A percentile compares a stretch with the other conserved stretches of the same genome.
These are phyloP conservation scores for Lipophrys pholis DNA, from an alignment of 2,113 vertebrate species.

Conservation along the genomic window DNA sequence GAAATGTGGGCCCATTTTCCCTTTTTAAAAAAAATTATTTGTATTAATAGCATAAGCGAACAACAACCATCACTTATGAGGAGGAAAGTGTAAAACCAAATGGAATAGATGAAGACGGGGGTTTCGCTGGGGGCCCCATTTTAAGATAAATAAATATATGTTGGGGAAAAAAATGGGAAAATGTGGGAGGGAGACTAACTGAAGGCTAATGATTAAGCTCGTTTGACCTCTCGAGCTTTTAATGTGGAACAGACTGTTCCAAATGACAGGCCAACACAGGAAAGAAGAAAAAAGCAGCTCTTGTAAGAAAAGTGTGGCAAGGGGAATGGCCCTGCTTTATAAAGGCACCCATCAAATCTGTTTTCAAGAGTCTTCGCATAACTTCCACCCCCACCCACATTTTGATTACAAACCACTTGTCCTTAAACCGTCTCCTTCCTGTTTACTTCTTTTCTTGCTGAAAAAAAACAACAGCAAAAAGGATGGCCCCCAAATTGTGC, in stretches of 20 bases:
- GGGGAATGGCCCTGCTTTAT: conserved; percentile 11
- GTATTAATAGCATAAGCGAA: background rate
- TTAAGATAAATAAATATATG: background rate
- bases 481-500: no score
- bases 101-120: background rate
- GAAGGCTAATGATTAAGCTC: conserved; percentile 72
- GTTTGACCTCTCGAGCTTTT: conserved; percentile 74
- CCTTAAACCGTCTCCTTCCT: conserved; percentile 22
- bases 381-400: background rate
- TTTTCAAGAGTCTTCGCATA: background rate
- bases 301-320: conserved; percentile 32
- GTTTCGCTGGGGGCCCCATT: no score
- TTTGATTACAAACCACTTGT: conserved; percentile 23
- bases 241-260: conserved; percentile 73
- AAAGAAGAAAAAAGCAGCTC: conserved; percentile 58
- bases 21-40: no score
- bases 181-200: conserved; percentile 30
- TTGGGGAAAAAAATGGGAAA: conserved; percentile 34
- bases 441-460: background rate
- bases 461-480: background rate
- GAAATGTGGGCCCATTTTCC: no score
- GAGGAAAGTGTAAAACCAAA: background rate
- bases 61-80: background rate
- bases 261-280: conserved; percentile 70
- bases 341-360: conserved; percentile 24